A percentile compares a stretch with the other conserved stretches of the same genome.
Conservation (phyloP, 2,113 vertebrate species). For the Pardalotus punctatus region DNA sequence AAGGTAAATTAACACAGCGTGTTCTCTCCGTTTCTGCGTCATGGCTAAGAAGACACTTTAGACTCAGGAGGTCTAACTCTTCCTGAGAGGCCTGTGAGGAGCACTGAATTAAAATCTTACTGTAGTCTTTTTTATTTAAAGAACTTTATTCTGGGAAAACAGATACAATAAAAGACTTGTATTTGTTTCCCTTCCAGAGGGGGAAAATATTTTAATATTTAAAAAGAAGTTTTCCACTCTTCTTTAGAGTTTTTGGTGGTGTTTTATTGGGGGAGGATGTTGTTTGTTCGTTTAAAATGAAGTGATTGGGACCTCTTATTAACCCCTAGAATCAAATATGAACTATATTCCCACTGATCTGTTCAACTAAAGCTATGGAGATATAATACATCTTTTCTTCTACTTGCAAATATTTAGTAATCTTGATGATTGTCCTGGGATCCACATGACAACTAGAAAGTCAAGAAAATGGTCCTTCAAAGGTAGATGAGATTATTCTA, state of each 20-base stretch:
- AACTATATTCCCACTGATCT: background rate
- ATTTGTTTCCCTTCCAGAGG: background rate
- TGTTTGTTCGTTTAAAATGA: background rate
- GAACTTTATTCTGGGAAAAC: background rate
- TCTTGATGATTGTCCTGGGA: background rate
- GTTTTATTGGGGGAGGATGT: fast-evolving
- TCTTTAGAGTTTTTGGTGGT: background rate
- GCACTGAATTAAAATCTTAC: background rate
- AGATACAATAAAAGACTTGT: background rate
- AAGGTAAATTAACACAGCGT: background rate
- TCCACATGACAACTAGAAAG: background rate
- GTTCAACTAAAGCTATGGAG: background rate
- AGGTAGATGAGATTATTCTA: background rate
- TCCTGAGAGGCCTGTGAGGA: background rate
- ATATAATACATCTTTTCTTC: background rate
- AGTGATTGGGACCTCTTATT: background rate
- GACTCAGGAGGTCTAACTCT: background rate
- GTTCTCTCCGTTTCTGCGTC: background rate
- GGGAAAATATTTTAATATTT: background rate
- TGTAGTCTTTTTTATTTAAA: background rate
- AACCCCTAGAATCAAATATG: background rate
- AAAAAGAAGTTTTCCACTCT: background rate
- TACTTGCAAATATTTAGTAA: background rate
- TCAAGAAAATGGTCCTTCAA: background rate
- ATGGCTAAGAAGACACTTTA: background rate